phyloP scores from a whole-genome alignment of 1,140 invertebrate genomes.

The Drosophila lacteicornis region DNA sequence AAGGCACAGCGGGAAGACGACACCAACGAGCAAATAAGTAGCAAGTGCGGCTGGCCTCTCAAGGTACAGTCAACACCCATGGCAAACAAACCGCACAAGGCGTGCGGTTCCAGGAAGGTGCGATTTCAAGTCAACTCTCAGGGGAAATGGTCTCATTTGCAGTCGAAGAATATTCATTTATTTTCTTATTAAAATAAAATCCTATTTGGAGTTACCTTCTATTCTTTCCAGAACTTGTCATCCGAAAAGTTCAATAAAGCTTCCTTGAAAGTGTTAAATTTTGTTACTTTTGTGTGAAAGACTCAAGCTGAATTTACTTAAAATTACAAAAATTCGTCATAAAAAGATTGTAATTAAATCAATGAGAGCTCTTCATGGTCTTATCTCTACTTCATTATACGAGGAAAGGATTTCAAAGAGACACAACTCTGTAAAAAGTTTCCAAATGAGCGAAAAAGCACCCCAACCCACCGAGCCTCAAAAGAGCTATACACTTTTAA shows the following conservation, averaged over 20 bases:
- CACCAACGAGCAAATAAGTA: conserved; percentile 57
- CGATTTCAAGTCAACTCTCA: neutral
- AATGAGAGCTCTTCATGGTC: neutral
- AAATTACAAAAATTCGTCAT: too few relatives aligned
- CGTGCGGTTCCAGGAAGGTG: conserved; percentile 30
- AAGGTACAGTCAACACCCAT: conserved; percentile 64
- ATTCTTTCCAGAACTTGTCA: too few relatives aligned
- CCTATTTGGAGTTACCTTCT: too few relatives aligned
- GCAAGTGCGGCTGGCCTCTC: conserved; percentile 51
- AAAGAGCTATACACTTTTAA: conserved; percentile 18
- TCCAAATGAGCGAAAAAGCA: neutral
- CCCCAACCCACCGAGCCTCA: neutral
- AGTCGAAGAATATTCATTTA: conserved; percentile 2
- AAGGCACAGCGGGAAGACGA: conserved; percentile 35
- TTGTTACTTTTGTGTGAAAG: too few relatives aligned
- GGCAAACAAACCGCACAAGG: conserved; percentile 30
- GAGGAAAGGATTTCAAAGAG: too few relatives aligned
- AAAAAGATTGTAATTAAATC: too few relatives aligned
- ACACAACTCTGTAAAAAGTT: neutral
- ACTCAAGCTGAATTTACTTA: too few relatives aligned
- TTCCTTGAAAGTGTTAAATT: neutral
- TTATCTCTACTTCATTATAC: too few relatives aligned
- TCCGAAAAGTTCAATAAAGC: too few relatives aligned
- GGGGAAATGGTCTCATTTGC: conserved; percentile 12
- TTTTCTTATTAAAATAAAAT: neutral